phyloP scores from a whole-genome alignment of 2,888 invertebrate species.

The Polylopha cassiicola region DNA sequence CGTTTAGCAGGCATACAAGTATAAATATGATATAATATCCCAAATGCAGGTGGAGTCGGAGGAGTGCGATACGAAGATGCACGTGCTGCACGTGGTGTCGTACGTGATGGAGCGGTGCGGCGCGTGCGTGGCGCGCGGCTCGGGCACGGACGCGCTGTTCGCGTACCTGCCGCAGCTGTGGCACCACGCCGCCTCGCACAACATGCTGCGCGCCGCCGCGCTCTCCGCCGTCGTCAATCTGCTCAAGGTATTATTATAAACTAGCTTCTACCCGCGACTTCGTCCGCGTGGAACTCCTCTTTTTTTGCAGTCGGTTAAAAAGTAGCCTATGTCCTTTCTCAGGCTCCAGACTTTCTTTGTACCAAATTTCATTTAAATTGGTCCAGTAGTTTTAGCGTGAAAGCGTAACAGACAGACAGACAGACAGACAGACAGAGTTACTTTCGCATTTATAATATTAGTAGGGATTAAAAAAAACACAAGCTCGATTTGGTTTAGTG shows the following conservation, averaged over 20 bases:
- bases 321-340: too few species aligned
- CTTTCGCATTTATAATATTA: too few species aligned
- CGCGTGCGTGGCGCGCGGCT: slow-evolving; percentile 88
- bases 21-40: slow-evolving; percentile 15
- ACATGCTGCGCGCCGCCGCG: slow-evolving; percentile 94
- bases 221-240: slow-evolving; percentile 91
- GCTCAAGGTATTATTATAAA: slow-evolving; percentile 89
- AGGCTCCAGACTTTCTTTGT: too few species aligned
- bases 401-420: too few species aligned
- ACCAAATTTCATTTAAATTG: too few species aligned
- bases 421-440: too few species aligned
- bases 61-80: slow-evolving; percentile 97
- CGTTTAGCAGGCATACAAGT: background rate
- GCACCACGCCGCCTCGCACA: slow-evolving; percentile 91
- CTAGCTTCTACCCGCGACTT: too few species aligned
- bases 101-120: slow-evolving; percentile 93
- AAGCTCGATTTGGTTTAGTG: background rate
- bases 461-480: slow-evolving; percentile 13
- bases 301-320: too few species aligned
- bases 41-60: slow-evolving; percentile 87
- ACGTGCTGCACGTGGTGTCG: slow-evolving; percentile 92
- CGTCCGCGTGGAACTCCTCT: too few species aligned
- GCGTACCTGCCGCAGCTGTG: slow-evolving; percentile 92
- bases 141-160: slow-evolving; percentile 82
- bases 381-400: too few species aligned